A percentile compares a stretch with the other conserved stretches of the same genome.
These are phyloP conservation scores for Tenthredo distinguenda DNA, from an alignment of 2,888 invertebrate species.

Conservation along the genomic window DNA sequence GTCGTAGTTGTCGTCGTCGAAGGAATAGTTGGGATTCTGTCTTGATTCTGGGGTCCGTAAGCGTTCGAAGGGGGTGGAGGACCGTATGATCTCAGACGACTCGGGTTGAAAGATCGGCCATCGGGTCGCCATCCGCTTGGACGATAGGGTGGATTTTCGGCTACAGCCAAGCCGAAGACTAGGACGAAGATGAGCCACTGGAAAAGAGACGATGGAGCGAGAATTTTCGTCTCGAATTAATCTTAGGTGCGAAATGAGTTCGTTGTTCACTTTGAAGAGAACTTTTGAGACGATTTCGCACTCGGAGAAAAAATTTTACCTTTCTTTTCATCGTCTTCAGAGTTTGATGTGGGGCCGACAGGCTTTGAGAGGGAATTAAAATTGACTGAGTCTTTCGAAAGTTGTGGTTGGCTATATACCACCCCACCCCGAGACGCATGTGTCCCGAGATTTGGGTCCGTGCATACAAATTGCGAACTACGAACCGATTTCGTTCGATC, in stretches of 20 bases:
- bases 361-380: slow-evolving; percentile 20
- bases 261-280: not conserved
- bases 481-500: slow-evolving; percentile 61
- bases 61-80: slow-evolving; percentile 60
- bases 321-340: not conserved
- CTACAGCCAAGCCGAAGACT: slow-evolving; percentile 60
- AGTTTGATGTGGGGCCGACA: not conserved
- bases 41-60: slow-evolving; percentile 53
- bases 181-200: slow-evolving; percentile 51
- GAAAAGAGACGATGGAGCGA: not conserved
- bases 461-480: slow-evolving; percentile 62
- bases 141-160: slow-evolving; percentile 64
- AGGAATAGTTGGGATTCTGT: slow-evolving; percentile 40
- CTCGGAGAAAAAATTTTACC: slow-evolving; percentile 14
- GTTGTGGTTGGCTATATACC: slow-evolving; percentile 62
- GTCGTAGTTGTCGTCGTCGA: slow-evolving; percentile 54
- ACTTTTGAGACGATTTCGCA: not conserved
- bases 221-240: not conserved
- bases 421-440: slow-evolving; percentile 57
- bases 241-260: not conserved
- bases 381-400: slow-evolving; percentile 53
- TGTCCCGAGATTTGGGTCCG: slow-evolving; percentile 49
- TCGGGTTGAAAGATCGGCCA: slow-evolving; percentile 67
- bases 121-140: slow-evolving; percentile 74
- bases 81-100: slow-evolving; percentile 61